Conservation (phyloP, 92 coral and sea anemone species). For the Plumapathes pennacea region DNA sequence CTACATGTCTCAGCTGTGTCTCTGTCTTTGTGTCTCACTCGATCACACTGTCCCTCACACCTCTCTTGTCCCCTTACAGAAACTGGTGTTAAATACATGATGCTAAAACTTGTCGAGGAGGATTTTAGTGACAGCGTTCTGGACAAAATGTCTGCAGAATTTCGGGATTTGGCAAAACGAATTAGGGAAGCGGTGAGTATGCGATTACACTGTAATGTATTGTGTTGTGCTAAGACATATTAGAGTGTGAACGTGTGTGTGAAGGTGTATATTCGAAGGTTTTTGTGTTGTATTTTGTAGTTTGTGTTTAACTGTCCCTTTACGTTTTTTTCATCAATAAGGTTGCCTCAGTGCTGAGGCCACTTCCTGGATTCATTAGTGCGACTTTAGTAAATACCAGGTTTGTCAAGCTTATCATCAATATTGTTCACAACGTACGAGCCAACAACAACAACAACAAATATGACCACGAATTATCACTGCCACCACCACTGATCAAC, state of each 20-base stretch:
- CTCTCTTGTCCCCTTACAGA: slow-evolving; percentile 7
- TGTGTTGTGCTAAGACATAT: no score
- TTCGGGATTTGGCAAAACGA: slow-evolving; percentile 22
- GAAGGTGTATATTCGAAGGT: neutral
- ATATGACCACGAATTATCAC: no score
- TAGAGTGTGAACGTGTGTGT: no score
- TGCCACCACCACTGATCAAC: no score
- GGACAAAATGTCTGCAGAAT: slow-evolving; percentile 42
- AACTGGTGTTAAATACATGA: slow-evolving; percentile 31
- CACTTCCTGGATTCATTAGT: slow-evolving; percentile 30
- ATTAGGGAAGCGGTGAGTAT: slow-evolving; percentile 27
- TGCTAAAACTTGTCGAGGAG: slow-evolving; percentile 24
- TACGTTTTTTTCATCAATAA: no score
- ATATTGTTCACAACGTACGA: neutral
- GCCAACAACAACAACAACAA: neutral
- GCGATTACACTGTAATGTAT: no score
- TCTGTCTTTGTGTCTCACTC: neutral
- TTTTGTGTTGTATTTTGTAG: neutral
- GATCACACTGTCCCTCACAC: neutral
- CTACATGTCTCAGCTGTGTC: neutral
- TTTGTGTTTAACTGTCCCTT: no score
- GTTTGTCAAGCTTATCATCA: slow-evolving; percentile 5
- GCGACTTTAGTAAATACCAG: slow-evolving; percentile 8
- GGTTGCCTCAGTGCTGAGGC: neutral
- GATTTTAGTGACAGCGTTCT: slow-evolving; percentile 12